phyloP scores from a whole-genome alignment of 2,113 vertebrate species.

The Elephas maximus region DNA sequence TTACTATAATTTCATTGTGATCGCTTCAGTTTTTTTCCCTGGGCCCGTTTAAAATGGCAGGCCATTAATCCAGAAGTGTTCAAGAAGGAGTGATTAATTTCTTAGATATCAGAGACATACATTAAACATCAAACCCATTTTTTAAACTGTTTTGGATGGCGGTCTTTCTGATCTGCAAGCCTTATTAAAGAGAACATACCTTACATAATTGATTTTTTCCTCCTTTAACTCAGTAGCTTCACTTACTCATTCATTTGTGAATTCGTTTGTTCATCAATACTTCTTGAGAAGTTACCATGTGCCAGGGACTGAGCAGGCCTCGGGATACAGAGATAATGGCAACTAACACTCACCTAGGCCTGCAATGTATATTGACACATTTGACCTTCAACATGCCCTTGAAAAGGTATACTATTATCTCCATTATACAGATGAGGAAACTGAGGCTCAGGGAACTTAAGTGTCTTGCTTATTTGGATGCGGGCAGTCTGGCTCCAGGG shows the following conservation, averaged over 20 bases:
- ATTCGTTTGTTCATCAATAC: slow-evolving; percentile 38
- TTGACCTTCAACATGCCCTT: neutral
- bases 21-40: slow-evolving; percentile 51
- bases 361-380: neutral
- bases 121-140: slow-evolving; percentile 33
- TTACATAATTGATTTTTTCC: neutral
- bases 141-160: neutral
- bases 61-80: neutral
- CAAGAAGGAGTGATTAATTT: slow-evolving; percentile 32
- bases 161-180: neutral
- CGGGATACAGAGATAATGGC: neutral
- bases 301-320: neutral
- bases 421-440: neutral
- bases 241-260: slow-evolving; percentile 50
- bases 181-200: slow-evolving; percentile 9
- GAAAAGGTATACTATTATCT: neutral
- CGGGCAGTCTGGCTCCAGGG: neutral
- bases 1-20: slow-evolving; percentile 73
- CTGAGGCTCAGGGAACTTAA: neutral
- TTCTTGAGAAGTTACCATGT: slow-evolving; percentile 13
- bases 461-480: neutral
- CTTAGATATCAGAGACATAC: neutral
- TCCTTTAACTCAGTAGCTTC: neutral
- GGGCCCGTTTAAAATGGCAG: slow-evolving; percentile 47
- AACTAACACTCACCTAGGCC: fast-evolving